Evolutionary conservation across 2,113 vertebrate genomes (phyloP).

Genomic region (Pseudopipra pipra): DNA sequence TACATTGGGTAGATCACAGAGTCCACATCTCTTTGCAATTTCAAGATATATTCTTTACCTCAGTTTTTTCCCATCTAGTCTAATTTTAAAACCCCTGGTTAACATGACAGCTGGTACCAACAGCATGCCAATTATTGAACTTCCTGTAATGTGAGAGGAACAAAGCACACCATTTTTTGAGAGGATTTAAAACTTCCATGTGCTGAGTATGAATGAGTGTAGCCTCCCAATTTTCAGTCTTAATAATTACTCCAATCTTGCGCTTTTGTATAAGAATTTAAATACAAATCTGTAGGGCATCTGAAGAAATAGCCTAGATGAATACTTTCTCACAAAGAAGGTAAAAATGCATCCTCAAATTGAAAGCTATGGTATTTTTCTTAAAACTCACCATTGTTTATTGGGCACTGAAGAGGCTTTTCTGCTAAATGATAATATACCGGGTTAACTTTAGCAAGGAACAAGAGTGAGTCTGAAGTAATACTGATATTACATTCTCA

Average conservation of each 20-base stretch:
- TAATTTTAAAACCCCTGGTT: constrained; percentile 8
- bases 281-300: background rate
- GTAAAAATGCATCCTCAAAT: background rate
- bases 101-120: background rate
- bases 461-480: background rate
- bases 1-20: background rate
- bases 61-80: background rate
- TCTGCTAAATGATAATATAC: background rate
- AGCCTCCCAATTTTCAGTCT: background rate
- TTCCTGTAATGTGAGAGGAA: background rate
- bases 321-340: background rate
- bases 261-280: background rate
- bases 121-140: background rate
- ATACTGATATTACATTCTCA: background rate
- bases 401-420: background rate
- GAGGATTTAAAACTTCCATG: background rate
- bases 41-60: background rate
- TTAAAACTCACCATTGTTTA: background rate
- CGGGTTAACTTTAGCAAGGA: background rate
- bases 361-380: background rate
- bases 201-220: background rate
- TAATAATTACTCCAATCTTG: background rate
- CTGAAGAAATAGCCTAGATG: background rate
- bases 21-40: background rate
- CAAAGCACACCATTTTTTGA: background rate